Percentiles rank a stretch among this genome's conserved stretches.
These are phyloP conservation scores for Empidonax alnorum DNA, from an alignment of 2,113 vertebrate genomes.

Conservation along the genomic window DNA sequence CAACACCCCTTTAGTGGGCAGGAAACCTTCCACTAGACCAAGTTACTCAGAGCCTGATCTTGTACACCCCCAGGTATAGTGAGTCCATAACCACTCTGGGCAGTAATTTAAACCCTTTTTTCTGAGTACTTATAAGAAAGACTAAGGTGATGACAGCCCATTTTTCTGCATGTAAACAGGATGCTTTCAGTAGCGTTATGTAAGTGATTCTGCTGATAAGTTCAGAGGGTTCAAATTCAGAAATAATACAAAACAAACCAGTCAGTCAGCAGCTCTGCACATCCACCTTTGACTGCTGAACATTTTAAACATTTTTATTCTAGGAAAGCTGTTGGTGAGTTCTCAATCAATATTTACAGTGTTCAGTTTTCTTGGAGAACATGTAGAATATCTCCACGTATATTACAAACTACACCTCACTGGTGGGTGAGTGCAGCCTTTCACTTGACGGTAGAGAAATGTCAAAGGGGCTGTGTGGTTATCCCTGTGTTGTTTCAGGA, in stretches of 20 bases:
- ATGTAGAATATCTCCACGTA: neutral
- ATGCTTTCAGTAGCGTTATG: neutral
- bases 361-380: neutral
- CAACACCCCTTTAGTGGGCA: neutral
- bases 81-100: neutral
- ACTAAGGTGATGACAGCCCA: neutral
- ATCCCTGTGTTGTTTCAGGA: neutral
- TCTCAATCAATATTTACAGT: neutral
- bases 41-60: neutral
- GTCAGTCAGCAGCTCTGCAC: neutral
- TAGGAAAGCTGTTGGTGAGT: neutral
- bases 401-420: rapidly evolving
- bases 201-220: neutral
- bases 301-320: neutral
- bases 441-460: rapidly evolving
- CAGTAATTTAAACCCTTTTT: neutral
- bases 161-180: neutral
- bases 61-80: neutral
- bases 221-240: neutral
- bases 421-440: neutral
- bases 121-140: neutral
- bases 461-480: rapidly evolving
- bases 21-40: neutral
- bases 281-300: neutral
- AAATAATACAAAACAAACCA: neutral